Evolutionary conservation across 2,888 invertebrate species (phyloP), one percentile per base, ranked within the genome.

Genomic region (Orchesellides sinensis): DNA sequence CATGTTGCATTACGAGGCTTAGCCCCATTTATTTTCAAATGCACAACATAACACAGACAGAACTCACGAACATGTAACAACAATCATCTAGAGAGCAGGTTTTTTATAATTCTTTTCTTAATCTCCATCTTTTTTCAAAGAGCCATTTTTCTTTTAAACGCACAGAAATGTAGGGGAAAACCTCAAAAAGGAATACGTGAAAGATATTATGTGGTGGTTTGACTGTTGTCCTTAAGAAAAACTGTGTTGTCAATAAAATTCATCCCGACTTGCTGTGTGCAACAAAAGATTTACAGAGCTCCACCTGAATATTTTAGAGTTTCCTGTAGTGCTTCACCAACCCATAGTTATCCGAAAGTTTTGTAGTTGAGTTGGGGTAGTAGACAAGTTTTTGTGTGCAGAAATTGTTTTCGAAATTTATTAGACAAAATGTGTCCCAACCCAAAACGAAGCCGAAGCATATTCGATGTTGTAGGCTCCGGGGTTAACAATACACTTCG

Each of bases 401-500:
- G n/a, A n/a, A n/a, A n/a, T n/a, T n/a, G n/a, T n/a, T n/a, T n/a
- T n/a, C n/a, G n/a, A n/a, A n/a, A n/a, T n/a, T n/a, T n/a, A 27
- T 25, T 27, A 59, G 29, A 3, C 29, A 12, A 8, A 69, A 85
- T 85, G 85, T 85, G 85, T 73, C 84, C 84, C 54, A 85, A 85
- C 54, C 81, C 84, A n/a, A 83, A 84, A 85, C 73, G 74, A 74
- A 85, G 85, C 19, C 65, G 80, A 45, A 80, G 80, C 61, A 66
- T 80, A 45, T 70, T 80, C 61, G 80, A 80, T 73, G 80, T 80
- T 73, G 73, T 84, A 84, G 87, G 86, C 61, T 86, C 86, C 59
- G 85, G 87, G 21, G 85, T 87, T 17, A 81, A 74, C 23, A 87
- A 84, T 47, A 82, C 83, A 0, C 81, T 87, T 8, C 75, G 85